Percentiles rank a stretch among this genome's conserved stretches.
Conservation (phyloP, 2,888 invertebrate genomes). For the Cataglyphis altisquamis region DNA sequence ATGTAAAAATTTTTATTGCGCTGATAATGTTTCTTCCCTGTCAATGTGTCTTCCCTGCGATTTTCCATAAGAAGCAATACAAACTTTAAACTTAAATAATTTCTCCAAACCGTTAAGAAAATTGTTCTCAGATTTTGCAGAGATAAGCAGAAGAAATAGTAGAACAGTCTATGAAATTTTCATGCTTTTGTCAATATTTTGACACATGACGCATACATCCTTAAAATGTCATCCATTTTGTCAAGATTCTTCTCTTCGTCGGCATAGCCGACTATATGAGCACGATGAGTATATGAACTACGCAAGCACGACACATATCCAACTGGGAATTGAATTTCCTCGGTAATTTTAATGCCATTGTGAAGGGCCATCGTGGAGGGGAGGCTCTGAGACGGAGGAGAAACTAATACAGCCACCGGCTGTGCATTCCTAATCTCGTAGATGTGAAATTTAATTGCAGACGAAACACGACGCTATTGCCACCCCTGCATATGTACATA, state of each 20-base stretch:
- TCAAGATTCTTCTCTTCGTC: conserved; percentile 19
- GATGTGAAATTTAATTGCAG: conserved; percentile 71
- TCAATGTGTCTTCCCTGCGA: too few species aligned
- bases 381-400: conserved; percentile 74
- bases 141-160: too few species aligned
- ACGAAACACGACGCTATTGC: conserved; percentile 64
- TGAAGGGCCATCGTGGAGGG: conserved; percentile 66
- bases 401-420: conserved; percentile 75
- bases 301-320: conserved; percentile 80
- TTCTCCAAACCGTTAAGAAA: too few species aligned
- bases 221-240: neutral
- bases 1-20: too few species aligned
- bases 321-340: conserved; percentile 84
- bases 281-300: conserved; percentile 66
- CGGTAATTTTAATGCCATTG: conserved; percentile 85
- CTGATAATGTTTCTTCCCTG: too few species aligned
- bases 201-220: too few species aligned
- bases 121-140: too few species aligned
- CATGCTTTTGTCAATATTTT: too few species aligned
- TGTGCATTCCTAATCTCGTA: conserved; percentile 64
- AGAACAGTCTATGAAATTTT: too few species aligned
- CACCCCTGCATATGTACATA: neutral
- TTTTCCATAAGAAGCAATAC: too few species aligned
- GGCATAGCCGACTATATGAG: conserved; percentile 33
- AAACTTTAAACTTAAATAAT: too few species aligned